These are phyloP conservation scores for Menidia menidia DNA, from an alignment of 2,797 vertebrate species.

Conservation along the genomic window DNA sequence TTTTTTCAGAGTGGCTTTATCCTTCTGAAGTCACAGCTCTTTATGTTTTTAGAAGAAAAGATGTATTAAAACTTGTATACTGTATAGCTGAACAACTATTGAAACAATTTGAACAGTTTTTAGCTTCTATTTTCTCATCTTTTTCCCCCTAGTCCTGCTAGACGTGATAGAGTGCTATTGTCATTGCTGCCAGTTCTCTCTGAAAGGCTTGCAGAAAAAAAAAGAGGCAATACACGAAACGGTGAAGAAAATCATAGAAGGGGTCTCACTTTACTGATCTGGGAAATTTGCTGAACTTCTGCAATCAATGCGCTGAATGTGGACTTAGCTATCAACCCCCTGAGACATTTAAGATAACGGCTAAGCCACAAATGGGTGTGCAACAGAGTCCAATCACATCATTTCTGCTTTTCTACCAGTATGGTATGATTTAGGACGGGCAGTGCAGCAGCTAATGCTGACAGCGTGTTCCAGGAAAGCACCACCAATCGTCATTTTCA, in stretches of 20 bases:
- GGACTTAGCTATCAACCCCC: constrained; percentile 61
- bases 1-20: background rate
- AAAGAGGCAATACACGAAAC: constrained; percentile 51
- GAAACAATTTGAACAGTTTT: background rate
- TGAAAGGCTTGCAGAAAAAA: constrained; percentile 31
- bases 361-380: constrained; percentile 15
- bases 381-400: constrained; percentile 17
- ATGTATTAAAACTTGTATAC: too few species aligned
- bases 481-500: background rate
- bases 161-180: too few species aligned
- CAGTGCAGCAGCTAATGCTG: background rate
- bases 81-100: too few species aligned
- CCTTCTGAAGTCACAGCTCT: background rate
- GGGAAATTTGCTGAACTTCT: constrained; percentile 74
- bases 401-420: constrained; percentile 14
- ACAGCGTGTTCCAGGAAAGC: constrained; percentile 2
- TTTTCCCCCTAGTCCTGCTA: too few species aligned
- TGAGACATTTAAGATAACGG: constrained; percentile 53
- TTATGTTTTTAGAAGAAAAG: too few species aligned
- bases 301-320: constrained; percentile 71
- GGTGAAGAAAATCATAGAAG: constrained; percentile 68
- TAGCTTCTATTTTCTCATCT: background rate
- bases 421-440: constrained; percentile 9
- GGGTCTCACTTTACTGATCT: constrained; percentile 74
- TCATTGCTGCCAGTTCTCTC: constrained; percentile 36